These are phyloP conservation scores for Cheirogaleus major DNA, from an alignment of 2,797 vertebrate genomes.

Conservation along the genomic window DNA sequence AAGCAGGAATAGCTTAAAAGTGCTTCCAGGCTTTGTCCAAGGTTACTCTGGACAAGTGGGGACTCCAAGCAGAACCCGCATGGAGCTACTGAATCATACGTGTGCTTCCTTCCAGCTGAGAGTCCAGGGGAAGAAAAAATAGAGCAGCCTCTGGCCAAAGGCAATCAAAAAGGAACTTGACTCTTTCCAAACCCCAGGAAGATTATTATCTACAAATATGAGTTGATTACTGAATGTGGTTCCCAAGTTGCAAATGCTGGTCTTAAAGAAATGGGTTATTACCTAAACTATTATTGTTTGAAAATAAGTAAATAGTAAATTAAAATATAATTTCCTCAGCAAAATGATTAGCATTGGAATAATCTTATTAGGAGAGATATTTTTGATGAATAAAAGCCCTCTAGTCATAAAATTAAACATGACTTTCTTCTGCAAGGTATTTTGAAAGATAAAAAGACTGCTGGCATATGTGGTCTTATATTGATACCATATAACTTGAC, in stretches of 20 bases:
- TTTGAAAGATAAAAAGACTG: background rate
- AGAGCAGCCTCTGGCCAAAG: background rate
- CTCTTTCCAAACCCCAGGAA: background rate
- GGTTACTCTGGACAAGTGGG: background rate
- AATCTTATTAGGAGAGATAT: background rate
- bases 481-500: background rate
- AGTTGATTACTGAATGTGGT: background rate
- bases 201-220: background rate
- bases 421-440: background rate
- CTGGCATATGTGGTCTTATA: background rate
- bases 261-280: conserved; percentile 7
- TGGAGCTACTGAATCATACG: background rate
- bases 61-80: background rate
- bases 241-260: background rate
- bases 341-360: conserved; percentile 38
- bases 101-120: background rate
- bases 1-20: background rate
- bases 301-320: conserved; percentile 36
- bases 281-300: background rate
- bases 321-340: conserved; percentile 12
- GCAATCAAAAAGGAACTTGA: background rate
- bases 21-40: background rate
- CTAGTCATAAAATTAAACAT: conserved; percentile 7
- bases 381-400: conserved; percentile 32
- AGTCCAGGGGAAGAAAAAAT: background rate